phyloP scores from a whole-genome alignment of 2,113 vertebrate species.

The Poeciliopsis prolifica region DNA sequence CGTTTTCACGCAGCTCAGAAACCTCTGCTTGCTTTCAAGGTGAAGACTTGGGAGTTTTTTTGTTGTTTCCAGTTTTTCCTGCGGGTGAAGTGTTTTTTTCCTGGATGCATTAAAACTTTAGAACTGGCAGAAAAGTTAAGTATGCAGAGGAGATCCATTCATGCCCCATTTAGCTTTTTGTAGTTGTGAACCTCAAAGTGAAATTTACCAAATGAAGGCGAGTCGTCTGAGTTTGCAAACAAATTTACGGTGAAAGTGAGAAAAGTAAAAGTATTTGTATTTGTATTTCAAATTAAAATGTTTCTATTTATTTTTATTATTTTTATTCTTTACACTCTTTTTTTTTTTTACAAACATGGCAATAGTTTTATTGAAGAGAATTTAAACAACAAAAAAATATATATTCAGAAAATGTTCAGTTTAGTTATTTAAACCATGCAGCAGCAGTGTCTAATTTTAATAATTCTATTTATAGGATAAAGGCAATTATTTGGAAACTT shows the following conservation, averaged over 20 bases:
- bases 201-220: background rate
- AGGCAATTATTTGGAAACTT: background rate
- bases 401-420: too few species aligned
- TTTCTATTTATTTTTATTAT: too few species aligned
- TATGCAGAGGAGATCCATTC: background rate
- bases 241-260: background rate
- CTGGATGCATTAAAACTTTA: background rate
- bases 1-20: background rate
- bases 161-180: background rate
- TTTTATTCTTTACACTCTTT: too few species aligned
- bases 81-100: background rate
- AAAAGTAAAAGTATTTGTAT: background rate
- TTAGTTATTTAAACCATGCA: background rate
- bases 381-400: too few species aligned
- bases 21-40: background rate
- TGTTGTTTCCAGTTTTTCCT: background rate
- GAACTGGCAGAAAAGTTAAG: background rate
- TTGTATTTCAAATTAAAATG: too few species aligned
- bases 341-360: too few species aligned
- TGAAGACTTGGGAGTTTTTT: too few species aligned
- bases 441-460: background rate
- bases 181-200: background rate
- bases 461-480: background rate
- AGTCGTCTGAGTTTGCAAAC: background rate
- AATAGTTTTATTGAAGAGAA: too few species aligned